A percentile compares a stretch with the other conserved stretches of the same genome.
Evolutionary conservation across 2,888 invertebrate genomes (phyloP).

Genomic region (Metacarcinus magister): DNA sequence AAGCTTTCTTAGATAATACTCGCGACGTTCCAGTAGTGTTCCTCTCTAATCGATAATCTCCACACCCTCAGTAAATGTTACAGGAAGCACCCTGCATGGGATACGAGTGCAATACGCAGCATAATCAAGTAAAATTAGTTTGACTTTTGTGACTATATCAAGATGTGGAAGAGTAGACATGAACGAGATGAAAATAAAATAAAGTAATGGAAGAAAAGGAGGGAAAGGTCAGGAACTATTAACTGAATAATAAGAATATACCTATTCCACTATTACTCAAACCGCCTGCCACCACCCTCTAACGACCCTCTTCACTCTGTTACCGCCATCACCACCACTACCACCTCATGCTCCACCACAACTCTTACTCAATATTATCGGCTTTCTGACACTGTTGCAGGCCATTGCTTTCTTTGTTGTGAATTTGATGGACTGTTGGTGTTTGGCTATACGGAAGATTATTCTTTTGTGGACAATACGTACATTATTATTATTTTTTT

Average conservation of each 20-base stretch:
- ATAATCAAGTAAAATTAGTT: no score
- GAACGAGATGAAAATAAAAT: not conserved
- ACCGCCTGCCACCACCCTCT: not conserved
- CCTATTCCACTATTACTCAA: not conserved
- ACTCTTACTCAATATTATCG: conserved; percentile 13
- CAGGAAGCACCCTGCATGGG: not conserved
- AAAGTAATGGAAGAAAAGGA: not conserved
- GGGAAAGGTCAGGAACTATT: conserved; percentile 10
- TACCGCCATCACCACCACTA: not conserved
- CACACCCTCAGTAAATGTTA: not conserved
- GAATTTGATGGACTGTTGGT: not conserved
- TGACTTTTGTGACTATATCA: not conserved
- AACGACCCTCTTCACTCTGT: not conserved
- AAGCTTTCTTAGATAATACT: not conserved
- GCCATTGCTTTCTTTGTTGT: not conserved
- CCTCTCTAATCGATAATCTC: no score
- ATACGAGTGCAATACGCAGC: not conserved
- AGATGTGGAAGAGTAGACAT: not conserved
- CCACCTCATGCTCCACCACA: conserved; percentile 6
- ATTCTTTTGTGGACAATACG: not conserved
- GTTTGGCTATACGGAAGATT: not conserved
- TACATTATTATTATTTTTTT: not conserved
- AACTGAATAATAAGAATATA: not conserved
- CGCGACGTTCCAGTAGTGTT: not conserved
- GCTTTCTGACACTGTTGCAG: not conserved